Base-by-base conservation (phyloP, 2,797 vertebrate genomes). In the Dallia pectoralis region DNA sequence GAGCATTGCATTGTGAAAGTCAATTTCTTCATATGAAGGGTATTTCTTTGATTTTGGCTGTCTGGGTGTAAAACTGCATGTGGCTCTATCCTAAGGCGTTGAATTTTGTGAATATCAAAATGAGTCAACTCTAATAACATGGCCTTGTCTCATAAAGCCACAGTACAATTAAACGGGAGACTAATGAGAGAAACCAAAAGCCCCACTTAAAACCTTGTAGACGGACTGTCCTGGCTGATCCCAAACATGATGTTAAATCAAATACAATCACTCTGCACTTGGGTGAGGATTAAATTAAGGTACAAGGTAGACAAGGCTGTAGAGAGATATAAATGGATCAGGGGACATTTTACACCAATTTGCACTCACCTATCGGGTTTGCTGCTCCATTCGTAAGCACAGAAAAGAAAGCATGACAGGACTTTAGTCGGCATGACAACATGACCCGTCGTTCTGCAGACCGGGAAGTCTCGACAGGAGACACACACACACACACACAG, bases 351-450 rank as follows among this genome's bases (percentile, higher is more conserved):
- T 62, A 47, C 74, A 33, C 69, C 22, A 12, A 62, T 69, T 64
- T 59, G 56, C 30, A 92, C 97, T 98, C 96, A 99, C 98, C 97
- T 98, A 97, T 99, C 98, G 82, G 98, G 98, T 94, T 99, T 99
- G 95, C 98, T 99, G 95, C 94, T 98, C 96, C 97, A 94, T 94
- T 93, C 93, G 95, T 94, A 88, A 93, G 96, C 94, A 95, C 91
- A 89, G 90, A 86, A 84, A 89, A 89, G 87, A 93, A 91, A 90
- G 91, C 91, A 93, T 89, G 88, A 91, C 79, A 91, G 79, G 86
- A 82, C 89, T 88, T 96, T 95, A 96, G 92, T 88, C 77, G 87
- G 86, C 72, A 83, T 92, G 80, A 90, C 82, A 75, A 81, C 87
- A 84, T 80, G 64, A 70, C 85, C 75, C 87, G 22, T 33, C 62